Percentiles rank a stretch among this genome's conserved stretches.
These are phyloP conservation scores for Garrulus glandarius DNA, from an alignment of 2,797 vertebrate genomes.

Conservation along the genomic window DNA sequence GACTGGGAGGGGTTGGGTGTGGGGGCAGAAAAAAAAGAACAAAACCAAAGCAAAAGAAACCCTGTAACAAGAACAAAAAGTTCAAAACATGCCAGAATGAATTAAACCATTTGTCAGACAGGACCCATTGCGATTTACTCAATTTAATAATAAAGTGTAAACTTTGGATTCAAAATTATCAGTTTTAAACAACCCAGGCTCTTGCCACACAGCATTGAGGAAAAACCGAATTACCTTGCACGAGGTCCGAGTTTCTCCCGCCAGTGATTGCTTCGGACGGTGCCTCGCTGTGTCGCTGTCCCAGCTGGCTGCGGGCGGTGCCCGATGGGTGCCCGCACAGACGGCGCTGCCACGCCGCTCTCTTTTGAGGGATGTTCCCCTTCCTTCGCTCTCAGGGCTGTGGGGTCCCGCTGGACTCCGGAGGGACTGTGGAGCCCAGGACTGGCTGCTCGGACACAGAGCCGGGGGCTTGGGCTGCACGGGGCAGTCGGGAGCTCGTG, in stretches of 20 bases:
- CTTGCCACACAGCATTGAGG: not conserved
- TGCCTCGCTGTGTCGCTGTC: not conserved
- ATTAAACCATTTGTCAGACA: conserved; percentile 37
- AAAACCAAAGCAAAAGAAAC: not conserved
- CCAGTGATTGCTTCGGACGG: not conserved
- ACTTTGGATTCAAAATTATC: conserved; percentile 39
- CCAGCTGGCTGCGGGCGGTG: not conserved
- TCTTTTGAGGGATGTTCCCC: not conserved
- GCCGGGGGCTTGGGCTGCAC: not conserved
- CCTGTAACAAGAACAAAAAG: not conserved
- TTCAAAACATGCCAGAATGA: not conserved
- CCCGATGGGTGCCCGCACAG: not conserved
- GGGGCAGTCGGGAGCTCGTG: accelerated
- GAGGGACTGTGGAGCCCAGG: not conserved
- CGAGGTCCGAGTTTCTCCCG: not conserved
- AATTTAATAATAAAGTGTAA: conserved; percentile 23
- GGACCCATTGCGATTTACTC: not conserved
- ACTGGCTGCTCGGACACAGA: accelerated
- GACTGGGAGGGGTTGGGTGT: too few species aligned
- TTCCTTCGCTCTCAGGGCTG: not conserved
- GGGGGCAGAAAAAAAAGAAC: not conserved
- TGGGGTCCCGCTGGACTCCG: accelerated
- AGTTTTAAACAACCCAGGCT: conserved; percentile 38
- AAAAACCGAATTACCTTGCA: not conserved
- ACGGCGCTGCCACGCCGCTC: not conserved